A percentile compares a stretch with the other conserved stretches of the same genome.
Conservation (phyloP, 2,113 vertebrate genomes). For the Lathamus discolor region DNA sequence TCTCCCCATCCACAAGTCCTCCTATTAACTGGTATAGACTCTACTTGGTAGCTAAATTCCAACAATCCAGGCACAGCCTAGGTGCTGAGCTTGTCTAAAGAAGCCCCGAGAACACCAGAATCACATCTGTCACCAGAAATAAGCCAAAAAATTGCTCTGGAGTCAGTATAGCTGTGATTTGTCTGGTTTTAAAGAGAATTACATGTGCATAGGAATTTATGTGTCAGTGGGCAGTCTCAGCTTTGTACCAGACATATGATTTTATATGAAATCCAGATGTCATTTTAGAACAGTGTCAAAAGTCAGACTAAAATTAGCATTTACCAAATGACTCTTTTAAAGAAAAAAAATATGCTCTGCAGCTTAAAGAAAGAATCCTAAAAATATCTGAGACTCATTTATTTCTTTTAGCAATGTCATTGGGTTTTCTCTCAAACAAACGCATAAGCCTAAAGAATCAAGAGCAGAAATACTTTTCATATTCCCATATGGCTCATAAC, state of each 20-base stretch:
- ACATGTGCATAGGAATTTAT: neutral
- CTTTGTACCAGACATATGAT: constrained; percentile 12
- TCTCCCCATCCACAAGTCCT: neutral
- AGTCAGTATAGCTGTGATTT: neutral
- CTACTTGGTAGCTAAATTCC: neutral
- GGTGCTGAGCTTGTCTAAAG: neutral
- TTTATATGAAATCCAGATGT: constrained; percentile 24
- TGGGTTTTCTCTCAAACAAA: neutral
- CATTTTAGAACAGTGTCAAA: constrained; percentile 40
- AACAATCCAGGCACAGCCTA: neutral
- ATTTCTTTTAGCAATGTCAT: neutral
- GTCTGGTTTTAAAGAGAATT: neutral
- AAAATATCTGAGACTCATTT: neutral
- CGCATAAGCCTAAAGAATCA: neutral
- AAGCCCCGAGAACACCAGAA: neutral
- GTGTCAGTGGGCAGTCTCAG: constrained; percentile 31
- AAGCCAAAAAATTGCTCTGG: neutral
- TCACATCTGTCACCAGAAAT: neutral
- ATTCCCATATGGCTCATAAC: neutral
- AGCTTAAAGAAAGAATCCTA: neutral
- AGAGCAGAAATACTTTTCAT: neutral
- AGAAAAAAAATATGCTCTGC: constrained; percentile 8
- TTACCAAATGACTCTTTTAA: neutral
- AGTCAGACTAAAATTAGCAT: constrained; percentile 30
- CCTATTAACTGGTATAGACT: neutral